Percentiles rank a stretch among this genome's conserved stretches.
These are phyloP conservation scores for Scolopax mira DNA, from an alignment of 2,113 vertebrate species.

Conservation along the genomic window DNA sequence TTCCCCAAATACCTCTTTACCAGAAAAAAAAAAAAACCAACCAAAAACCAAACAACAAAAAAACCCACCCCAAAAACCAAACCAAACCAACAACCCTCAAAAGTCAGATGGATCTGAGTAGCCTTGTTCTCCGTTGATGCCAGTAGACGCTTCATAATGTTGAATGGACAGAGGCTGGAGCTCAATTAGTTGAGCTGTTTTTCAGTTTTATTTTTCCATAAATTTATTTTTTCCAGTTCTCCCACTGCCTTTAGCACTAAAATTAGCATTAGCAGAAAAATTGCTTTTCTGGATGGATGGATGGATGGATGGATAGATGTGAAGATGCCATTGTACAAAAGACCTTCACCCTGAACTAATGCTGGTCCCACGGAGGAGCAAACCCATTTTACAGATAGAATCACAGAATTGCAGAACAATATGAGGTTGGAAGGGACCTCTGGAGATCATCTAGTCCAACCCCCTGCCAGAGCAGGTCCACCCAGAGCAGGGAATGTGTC, in stretches of 20 bases:
- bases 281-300: too few species aligned
- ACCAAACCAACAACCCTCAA: neutral
- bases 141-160: neutral
- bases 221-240: neutral
- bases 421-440: too few species aligned
- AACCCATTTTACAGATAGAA: neutral
- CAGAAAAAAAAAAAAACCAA: neutral
- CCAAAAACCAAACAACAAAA: too few species aligned
- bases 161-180: neutral
- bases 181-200: neutral
- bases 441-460: too few species aligned
- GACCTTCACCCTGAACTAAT: neutral
- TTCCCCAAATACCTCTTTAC: neutral
- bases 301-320: too few species aligned
- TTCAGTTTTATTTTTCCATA: too few species aligned
- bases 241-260: neutral
- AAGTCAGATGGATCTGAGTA: neutral
- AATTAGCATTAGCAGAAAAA: too few species aligned
- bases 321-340: neutral
- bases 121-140: neutral
- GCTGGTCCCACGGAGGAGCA: accelerated
- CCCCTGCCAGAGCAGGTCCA: too few species aligned
- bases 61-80: too few species aligned
- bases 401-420: too few species aligned
- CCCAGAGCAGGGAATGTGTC: too few species aligned